Conservation (phyloP, 2,113 vertebrate genomes). For the Brachyhypopomus occidentalis region DNA sequence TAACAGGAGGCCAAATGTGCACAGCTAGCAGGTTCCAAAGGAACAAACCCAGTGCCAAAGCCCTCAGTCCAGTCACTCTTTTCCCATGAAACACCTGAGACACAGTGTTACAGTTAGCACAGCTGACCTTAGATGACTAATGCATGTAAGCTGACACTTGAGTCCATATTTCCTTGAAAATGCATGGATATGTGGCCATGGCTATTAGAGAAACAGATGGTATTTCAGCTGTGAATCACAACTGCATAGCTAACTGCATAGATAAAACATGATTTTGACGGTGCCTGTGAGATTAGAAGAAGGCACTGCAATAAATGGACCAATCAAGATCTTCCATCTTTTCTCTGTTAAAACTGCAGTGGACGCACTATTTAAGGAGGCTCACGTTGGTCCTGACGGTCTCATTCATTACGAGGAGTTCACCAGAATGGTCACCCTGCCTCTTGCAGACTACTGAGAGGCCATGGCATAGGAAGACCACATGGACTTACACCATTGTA, state of each 20-base stretch:
- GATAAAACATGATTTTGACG: neutral
- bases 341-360: conserved; percentile 68
- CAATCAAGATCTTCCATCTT: neutral
- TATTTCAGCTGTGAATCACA: neutral
- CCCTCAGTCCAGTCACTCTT: too few relatives aligned
- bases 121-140: too few relatives aligned
- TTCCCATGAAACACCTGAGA: too few relatives aligned
- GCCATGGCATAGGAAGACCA: neutral
- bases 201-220: neutral
- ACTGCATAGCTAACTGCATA: neutral
- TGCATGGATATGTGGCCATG: neutral
- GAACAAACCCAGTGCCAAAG: too few relatives aligned
- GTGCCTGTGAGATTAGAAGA: too few relatives aligned
- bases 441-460: conserved; percentile 78
- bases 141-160: too few relatives aligned
- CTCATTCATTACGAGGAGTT: conserved; percentile 85
- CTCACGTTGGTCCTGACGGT: conserved; percentile 77
- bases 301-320: neutral
- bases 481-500: neutral
- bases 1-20: neutral
- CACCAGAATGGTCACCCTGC: conserved; percentile 77
- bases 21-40: too few relatives aligned
- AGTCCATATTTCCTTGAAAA: neutral
- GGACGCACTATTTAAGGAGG: conserved; percentile 86
- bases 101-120: too few relatives aligned